phyloP scores from a whole-genome alignment of 2,888 invertebrate genomes.

The Rhorus exstirpatorius region DNA sequence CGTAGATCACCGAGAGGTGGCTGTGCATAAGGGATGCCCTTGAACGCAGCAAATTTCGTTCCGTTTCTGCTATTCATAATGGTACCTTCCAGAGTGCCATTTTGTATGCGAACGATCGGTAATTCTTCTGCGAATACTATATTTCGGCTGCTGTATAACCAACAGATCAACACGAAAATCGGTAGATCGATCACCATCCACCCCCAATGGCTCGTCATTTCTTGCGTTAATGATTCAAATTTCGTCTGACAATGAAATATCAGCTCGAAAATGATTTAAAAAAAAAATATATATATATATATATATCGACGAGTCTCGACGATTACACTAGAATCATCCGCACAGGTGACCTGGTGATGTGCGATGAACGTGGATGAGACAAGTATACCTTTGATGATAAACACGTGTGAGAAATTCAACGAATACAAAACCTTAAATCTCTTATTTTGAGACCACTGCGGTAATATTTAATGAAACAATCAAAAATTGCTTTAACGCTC shows the following conservation, averaged over 20 bases:
- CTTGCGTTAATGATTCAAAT: neutral
- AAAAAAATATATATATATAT: neutral
- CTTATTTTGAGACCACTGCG: no score
- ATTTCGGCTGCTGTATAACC: neutral
- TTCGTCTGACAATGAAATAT: neutral
- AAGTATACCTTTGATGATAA: no score
- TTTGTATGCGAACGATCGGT: slow-evolving; percentile 83
- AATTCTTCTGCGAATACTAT: slow-evolving; percentile 3
- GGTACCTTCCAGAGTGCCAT: slow-evolving; percentile 87
- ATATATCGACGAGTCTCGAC: no score
- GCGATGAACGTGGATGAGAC: no score
- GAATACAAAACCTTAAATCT: no score
- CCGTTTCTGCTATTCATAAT: slow-evolving; percentile 87
- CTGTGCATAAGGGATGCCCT: slow-evolving; percentile 88
- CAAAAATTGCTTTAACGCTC: no score
- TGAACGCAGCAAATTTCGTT: slow-evolving; percentile 88
- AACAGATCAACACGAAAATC: neutral
- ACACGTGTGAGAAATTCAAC: no score
- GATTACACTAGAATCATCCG: no score
- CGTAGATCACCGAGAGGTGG: slow-evolving; percentile 88
- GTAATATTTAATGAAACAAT: no score
- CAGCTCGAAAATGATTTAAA: neutral
- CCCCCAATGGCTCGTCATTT: neutral
- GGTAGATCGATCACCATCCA: slow-evolving; percentile 85
- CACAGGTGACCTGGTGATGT: no score